phyloP scores from a whole-genome alignment of 2,888 invertebrate species.

The Noctua janthe region DNA sequence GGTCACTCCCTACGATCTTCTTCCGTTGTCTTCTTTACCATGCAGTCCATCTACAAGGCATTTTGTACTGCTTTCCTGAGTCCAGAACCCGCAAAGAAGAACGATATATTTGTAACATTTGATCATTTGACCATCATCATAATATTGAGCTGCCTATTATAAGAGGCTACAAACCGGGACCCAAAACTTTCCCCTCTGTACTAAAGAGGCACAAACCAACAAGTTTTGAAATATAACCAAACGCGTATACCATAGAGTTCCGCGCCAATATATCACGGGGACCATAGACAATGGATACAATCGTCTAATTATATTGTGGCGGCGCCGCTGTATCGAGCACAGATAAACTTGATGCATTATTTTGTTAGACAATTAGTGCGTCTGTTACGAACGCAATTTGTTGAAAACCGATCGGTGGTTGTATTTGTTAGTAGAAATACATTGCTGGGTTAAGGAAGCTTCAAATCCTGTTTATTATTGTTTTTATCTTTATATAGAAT shows the following conservation, averaged over 20 bases:
- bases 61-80: not conserved
- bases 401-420: constrained; percentile 37
- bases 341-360: constrained; percentile 85
- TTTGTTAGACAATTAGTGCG: constrained; percentile 82
- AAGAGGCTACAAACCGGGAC: too few species aligned
- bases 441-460: constrained; percentile 48
- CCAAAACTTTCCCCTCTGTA: not conserved
- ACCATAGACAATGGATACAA: constrained; percentile 68
- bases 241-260: constrained; percentile 60
- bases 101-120: not conserved
- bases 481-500: constrained; percentile 7
- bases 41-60: not conserved
- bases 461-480: constrained; percentile 4
- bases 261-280: constrained; percentile 59
- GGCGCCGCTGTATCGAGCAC: constrained; percentile 70
- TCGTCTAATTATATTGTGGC: constrained; percentile 71
- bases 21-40: not conserved
- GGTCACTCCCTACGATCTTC: not conserved
- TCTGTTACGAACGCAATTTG: constrained; percentile 72
- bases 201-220: constrained; percentile 34
- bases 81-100: not conserved
- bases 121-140: not conserved
- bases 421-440: constrained; percentile 43
- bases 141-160: not conserved
- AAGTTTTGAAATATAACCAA: constrained; percentile 60